Conservation (phyloP, 2,797 vertebrate genomes). For the Phoeniculus purpureus region DNA sequence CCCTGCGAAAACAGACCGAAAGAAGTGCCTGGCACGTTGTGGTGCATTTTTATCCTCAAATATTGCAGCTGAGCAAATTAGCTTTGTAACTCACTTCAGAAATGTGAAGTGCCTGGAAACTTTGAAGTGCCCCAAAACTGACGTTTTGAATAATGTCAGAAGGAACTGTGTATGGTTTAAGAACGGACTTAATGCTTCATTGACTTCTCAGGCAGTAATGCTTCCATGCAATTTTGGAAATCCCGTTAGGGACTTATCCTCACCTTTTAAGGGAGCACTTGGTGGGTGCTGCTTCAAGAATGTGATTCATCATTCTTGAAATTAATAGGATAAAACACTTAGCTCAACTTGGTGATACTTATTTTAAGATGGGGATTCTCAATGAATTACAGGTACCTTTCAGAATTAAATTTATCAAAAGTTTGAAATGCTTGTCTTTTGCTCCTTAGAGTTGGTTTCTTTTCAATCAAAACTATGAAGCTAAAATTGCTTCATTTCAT, state of each 20-base stretch:
- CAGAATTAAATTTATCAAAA: background rate
- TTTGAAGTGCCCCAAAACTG: constrained; percentile 44
- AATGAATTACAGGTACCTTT: background rate
- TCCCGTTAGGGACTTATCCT: constrained; percentile 11
- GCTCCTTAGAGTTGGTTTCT: background rate
- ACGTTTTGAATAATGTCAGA: constrained; percentile 46
- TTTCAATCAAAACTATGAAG: background rate
- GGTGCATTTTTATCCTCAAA: background rate
- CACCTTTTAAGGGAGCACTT: constrained; percentile 12
- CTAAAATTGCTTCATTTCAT: background rate
- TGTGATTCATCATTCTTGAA: constrained; percentile 21
- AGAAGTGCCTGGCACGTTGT: background rate
- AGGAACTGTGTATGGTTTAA: constrained; percentile 12
- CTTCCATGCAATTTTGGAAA: constrained; percentile 18
- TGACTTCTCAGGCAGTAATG: constrained; percentile 14
- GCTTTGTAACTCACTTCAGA: constrained; percentile 42
- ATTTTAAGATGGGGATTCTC: background rate
- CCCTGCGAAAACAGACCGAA: background rate
- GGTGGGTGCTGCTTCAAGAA: constrained; percentile 11
- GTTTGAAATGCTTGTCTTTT: background rate
- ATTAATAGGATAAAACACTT: constrained; percentile 9
- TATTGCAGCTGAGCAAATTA: constrained; percentile 2
- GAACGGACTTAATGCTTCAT: constrained; percentile 38
- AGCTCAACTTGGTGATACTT: background rate
- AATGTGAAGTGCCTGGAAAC: constrained; percentile 25